These are phyloP conservation scores for Neostethus bicornis DNA, from an alignment of 2,797 vertebrate genomes.

Conservation along the genomic window DNA sequence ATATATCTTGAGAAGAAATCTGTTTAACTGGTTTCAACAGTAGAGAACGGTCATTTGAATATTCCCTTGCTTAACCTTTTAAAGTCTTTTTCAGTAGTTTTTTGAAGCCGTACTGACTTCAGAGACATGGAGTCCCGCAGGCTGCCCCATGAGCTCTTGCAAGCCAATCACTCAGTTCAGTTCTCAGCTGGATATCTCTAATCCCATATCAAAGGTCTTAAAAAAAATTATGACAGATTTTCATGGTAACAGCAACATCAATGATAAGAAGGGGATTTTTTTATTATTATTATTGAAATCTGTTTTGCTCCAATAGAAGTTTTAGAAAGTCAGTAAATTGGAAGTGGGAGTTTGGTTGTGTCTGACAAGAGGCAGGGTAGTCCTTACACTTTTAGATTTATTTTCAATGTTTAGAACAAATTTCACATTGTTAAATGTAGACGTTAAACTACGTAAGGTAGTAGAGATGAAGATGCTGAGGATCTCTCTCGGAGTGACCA, in stretches of 20 bases:
- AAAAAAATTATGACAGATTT: slow-evolving; percentile 46
- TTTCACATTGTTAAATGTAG: no score
- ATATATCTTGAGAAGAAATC: neutral
- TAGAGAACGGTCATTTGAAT: slow-evolving; percentile 4
- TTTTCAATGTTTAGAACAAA: no score
- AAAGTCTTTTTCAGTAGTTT: slow-evolving; percentile 23
- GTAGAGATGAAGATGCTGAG: no score
- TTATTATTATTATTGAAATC: slow-evolving; percentile 9
- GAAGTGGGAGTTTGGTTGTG: no score
- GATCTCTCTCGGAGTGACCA: no score
- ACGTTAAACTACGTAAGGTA: no score
- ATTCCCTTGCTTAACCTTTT: slow-evolving; percentile 22
- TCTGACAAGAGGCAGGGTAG: no score
- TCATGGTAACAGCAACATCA: slow-evolving; percentile 42
- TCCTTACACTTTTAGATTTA: no score
- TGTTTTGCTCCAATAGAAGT: slow-evolving; percentile 23
- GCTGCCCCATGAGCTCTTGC: slow-evolving; percentile 42
- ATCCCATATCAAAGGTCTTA: slow-evolving; percentile 72
- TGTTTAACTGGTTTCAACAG: neutral
- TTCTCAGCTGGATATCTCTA: slow-evolving; percentile 51
- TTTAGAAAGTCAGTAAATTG: slow-evolving; percentile 3
- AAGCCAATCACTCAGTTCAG: slow-evolving; percentile 46
- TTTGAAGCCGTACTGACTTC: slow-evolving; percentile 38
- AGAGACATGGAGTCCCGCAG: slow-evolving; percentile 43
- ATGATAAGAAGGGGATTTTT: slow-evolving; percentile 23